A percentile compares a stretch with the other conserved stretches of the same genome.
Evolutionary conservation across 53 echinoderm and acorn worm species (phyloP).

Genomic region (Zoroaster sp.): DNA sequence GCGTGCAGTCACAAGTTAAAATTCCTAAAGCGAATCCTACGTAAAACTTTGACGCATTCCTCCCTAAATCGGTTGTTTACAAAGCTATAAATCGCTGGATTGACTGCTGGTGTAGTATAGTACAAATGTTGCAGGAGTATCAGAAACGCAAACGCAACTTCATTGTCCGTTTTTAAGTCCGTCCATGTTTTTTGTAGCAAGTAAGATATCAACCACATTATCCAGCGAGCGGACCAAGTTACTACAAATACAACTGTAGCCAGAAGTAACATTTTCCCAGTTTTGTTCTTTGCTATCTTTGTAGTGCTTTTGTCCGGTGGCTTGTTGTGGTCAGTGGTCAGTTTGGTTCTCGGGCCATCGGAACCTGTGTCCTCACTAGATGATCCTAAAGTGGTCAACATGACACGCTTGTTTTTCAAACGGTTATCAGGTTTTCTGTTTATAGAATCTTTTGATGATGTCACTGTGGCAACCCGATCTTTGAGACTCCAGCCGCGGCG

Average conservation of each 20-base stretch:
- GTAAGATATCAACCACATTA: constrained; percentile 73
- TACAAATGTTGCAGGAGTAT: constrained; percentile 75
- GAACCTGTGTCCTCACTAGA: constrained; percentile 17
- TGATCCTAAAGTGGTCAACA: neutral
- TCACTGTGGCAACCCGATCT: neutral
- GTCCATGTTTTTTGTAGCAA: constrained; percentile 43
- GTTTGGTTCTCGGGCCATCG: neutral
- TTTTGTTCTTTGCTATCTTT: constrained; percentile 36
- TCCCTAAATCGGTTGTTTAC: constrained; percentile 71
- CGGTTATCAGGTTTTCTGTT: neutral
- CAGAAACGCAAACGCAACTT: constrained; percentile 56
- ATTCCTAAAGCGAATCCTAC: constrained; percentile 11
- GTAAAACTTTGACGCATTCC: constrained; percentile 55
- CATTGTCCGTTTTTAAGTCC: neutral
- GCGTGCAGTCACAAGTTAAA: neutral
- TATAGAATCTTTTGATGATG: neutral
- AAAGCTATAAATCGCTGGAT: constrained; percentile 78
- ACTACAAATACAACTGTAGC: constrained; percentile 79
- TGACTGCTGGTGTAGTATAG: constrained; percentile 79
- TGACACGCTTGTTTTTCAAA: neutral
- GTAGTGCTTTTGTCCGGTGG: neutral
- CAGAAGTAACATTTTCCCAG: constrained; percentile 79
- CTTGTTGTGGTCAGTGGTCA: neutral
- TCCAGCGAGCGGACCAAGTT: constrained; percentile 80
- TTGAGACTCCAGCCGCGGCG: neutral